Conservation (phyloP, 2,113 vertebrate genomes). For the Lynx canadensis region DNA sequence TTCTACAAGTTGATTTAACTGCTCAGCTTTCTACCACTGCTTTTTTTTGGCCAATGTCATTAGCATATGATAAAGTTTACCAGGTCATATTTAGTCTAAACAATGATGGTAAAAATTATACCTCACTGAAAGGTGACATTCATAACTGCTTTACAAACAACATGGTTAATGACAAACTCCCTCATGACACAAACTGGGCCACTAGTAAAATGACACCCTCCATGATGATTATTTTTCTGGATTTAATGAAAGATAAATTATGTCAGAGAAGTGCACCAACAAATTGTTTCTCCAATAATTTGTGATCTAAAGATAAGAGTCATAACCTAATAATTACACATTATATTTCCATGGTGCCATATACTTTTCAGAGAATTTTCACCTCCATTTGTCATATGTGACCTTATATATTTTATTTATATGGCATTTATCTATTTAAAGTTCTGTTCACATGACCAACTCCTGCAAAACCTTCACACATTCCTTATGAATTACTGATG, state of each 20-base stretch:
- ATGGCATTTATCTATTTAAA: neutral
- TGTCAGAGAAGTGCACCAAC: neutral
- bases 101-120: constrained; percentile 48
- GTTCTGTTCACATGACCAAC: neutral
- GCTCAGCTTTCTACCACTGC: constrained; percentile 26
- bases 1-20: constrained; percentile 72
- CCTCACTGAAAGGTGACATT: constrained; percentile 46
- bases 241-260: constrained; percentile 45
- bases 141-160: constrained; percentile 30
- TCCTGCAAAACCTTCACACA: neutral
- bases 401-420: neutral
- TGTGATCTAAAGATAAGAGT: constrained; percentile 1
- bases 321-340: constrained; percentile 26
- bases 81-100: constrained; percentile 62
- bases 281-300: constrained; percentile 54
- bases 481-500: neutral
- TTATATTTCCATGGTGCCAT: neutral
- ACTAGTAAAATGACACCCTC: neutral
- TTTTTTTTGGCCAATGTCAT: constrained; percentile 63
- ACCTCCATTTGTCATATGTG: neutral
- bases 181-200: constrained; percentile 4
- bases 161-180: constrained; percentile 43
- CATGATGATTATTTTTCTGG: neutral
- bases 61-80: constrained; percentile 70
- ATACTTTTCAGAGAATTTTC: neutral